Conservation (phyloP, 1,140 invertebrate genomes). For the Pristionchus pacificus region DNA sequence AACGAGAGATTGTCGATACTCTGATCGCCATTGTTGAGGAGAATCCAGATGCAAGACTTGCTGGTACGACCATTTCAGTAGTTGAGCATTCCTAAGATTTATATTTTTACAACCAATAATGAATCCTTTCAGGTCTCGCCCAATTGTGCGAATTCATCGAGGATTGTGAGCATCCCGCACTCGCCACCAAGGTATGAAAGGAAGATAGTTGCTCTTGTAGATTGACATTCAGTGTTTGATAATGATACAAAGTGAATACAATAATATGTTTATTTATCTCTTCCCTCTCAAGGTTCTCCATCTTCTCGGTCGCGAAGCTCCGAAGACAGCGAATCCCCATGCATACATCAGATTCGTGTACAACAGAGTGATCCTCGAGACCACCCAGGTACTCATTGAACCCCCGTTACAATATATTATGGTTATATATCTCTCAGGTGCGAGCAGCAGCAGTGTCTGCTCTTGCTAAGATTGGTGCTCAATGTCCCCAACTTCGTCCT, state of each 20-base stretch:
- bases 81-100: conserved; percentile 14
- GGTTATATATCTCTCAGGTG: conserved; percentile 33
- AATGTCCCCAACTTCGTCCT: conserved; percentile 80
- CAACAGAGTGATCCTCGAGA: conserved; percentile 94
- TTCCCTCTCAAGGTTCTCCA: conserved; percentile 72
- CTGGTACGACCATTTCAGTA: no score
- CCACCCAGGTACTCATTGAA: conserved; percentile 70
- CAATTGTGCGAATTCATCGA: conserved; percentile 99
- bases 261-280: not conserved
- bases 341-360: conserved; percentile 97
- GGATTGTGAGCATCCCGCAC: conserved; percentile 93
- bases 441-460: conserved; percentile 83
- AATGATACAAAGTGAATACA: not conserved
- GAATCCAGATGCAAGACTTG: conserved; percentile 89
- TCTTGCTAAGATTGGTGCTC: conserved; percentile 91
- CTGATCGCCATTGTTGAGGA: conserved; percentile 97
- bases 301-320: conserved; percentile 92
- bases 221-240: not conserved
- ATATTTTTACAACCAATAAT: no score
- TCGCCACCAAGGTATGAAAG: conserved; percentile 73
- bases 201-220: not conserved
- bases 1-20: conserved; percentile 94
- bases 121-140: conserved; percentile 68
- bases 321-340: conserved; percentile 84
- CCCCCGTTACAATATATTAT: conserved; percentile 1